Evolutionary conservation across 1,140 invertebrate species (phyloP), one percentile per base, ranked within the genome.

Genomic region (Sitodiplosis mosellana): DNA sequence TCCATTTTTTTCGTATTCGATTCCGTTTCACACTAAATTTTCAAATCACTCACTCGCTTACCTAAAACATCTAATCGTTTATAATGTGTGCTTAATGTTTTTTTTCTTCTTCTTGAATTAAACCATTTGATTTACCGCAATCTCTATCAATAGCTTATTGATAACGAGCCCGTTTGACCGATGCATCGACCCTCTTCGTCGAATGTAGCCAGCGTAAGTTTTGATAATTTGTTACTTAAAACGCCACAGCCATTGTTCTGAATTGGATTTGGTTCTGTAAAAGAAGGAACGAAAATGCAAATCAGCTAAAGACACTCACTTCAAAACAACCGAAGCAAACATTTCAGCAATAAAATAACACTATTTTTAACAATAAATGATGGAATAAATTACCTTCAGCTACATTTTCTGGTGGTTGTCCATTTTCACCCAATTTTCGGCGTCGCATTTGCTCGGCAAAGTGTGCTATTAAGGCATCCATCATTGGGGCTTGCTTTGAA

Each of bases 401-500:
- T 57, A 67, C 61, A 55, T 69, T 61, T 54, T 72, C 69, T 54
- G 71, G 64, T 22, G 66, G 53, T 46, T 63, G 64, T 47, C 60
- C 64, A 36, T 68, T 64, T 48, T 59, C 63, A 33, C 43, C 58
- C 44, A 56, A 53, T 47, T 55, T 56, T 38, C 53, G 51, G 48
- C 57, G 60, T 41, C 53, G 49, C 45, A 63, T 57, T 54, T 62
- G 59, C 33, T 64, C 80, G 1, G 86, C 84, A 65, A 90, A 92
- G 45, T 81, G 77, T 37, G 83, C 78, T 48, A 94, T 90, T 17
- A 94, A 67, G 2, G 84, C 85, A 66, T 94, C 87, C 80, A 94
- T 91, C 74, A 93, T 81, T 49, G 81, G 76, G 40, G 87, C 86
- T 73, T 90, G 85, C 66, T 78, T 80, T 0, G 87, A 89, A 66